These are phyloP conservation scores for Escarpia spicata DNA, from an alignment of 2,888 invertebrate species.

Conservation along the genomic window DNA sequence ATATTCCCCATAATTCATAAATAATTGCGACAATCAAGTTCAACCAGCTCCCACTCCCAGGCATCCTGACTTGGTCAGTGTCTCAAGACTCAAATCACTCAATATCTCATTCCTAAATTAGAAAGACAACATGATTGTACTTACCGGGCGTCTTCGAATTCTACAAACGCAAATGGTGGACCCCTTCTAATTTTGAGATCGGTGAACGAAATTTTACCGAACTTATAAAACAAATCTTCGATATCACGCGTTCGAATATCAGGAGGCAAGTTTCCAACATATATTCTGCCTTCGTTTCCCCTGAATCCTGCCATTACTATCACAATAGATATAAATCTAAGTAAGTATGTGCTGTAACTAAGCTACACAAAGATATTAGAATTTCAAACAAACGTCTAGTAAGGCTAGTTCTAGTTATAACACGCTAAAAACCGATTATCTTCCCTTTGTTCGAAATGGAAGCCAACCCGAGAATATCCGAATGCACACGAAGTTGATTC, in stretches of 20 bases:
- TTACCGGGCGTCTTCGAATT: conserved; percentile 98
- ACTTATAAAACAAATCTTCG: conserved; percentile 97
- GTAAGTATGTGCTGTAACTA: neutral
- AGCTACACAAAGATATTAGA: neutral
- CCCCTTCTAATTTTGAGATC: conserved; percentile 95
- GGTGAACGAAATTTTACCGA: conserved; percentile 97
- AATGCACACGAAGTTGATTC: neutral
- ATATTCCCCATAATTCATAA: too few species aligned
- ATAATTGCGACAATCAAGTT: too few species aligned
- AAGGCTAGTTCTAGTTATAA: neutral
- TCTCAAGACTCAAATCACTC: too few species aligned
- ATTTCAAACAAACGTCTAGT: neutral
- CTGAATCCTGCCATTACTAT: conserved; percentile 13
- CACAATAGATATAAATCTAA: neutral
- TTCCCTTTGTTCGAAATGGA: neutral
- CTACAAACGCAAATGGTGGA: conserved; percentile 98
- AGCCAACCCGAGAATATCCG: neutral
- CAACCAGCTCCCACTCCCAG: too few species aligned
- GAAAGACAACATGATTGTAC: neutral
- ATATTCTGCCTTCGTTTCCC: conserved; percentile 42
- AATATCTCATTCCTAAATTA: too few species aligned
- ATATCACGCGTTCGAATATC: conserved; percentile 98
- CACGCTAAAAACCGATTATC: neutral
- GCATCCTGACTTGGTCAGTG: too few species aligned
- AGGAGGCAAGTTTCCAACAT: conserved; percentile 95